Evolutionary conservation across 2,113 vertebrate genomes (phyloP).

Genomic region (Chionodraco myersi): DNA sequence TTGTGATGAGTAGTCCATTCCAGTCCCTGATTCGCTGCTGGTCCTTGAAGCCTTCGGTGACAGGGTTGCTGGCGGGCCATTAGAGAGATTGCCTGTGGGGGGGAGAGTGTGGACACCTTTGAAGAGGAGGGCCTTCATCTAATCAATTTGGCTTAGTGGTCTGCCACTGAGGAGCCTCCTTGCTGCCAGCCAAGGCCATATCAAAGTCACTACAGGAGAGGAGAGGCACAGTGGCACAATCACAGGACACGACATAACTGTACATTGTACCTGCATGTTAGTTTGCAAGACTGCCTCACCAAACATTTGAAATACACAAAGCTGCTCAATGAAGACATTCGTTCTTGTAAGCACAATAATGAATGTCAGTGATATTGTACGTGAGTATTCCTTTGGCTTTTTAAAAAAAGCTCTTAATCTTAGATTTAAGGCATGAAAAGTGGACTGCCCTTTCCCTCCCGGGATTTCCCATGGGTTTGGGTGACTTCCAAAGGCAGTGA

Average conservation of each 20-base stretch:
- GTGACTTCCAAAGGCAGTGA: slow-evolving; percentile 52
- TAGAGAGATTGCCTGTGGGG: slow-evolving; percentile 74
- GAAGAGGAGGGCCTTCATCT: slow-evolving; percentile 66
- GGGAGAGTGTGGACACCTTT: slow-evolving; percentile 66
- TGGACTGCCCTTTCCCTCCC: slow-evolving; percentile 2
- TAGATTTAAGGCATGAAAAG: slow-evolving; percentile 25
- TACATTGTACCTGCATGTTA: background rate
- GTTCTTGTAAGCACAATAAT: background rate
- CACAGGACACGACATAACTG: background rate
- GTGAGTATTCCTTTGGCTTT: background rate
- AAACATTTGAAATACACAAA: background rate
- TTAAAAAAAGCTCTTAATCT: slow-evolving; percentile 24
- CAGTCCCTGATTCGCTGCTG: slow-evolving; percentile 33
- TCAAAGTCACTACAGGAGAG: slow-evolving; percentile 66
- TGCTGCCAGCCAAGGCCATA: slow-evolving; percentile 61
- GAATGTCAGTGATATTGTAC: background rate
- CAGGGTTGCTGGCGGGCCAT: slow-evolving; percentile 67
- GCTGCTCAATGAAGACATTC: slow-evolving; percentile 2
- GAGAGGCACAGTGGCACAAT: slow-evolving; percentile 21
- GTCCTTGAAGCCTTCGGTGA: slow-evolving; percentile 48
- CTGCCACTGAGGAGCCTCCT: slow-evolving; percentile 51
- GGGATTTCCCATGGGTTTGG: slow-evolving; percentile 44
- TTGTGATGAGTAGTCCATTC: slow-evolving; percentile 30
- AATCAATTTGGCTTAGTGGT: slow-evolving; percentile 81
- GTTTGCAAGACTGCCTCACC: background rate